Evolutionary conservation across 1,140 invertebrate species (phyloP), one percentile per base, ranked within the genome.

Genomic region (Eupristina koningsbergeri): DNA sequence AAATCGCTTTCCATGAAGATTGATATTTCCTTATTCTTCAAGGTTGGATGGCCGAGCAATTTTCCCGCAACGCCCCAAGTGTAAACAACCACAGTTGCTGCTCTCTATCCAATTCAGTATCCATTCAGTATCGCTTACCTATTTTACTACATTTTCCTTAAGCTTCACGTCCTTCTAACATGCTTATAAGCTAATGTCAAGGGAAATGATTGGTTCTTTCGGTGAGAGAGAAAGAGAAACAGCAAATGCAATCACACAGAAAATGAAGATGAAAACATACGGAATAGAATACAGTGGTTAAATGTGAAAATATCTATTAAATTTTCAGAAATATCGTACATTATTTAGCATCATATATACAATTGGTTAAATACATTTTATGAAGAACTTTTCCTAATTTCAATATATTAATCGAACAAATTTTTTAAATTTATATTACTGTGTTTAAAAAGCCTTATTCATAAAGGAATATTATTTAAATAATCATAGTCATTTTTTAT

Each of bases 11-110:
- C 34, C 39, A 77, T 64, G 26, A 64, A 77, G 81, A 69, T 77
- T 67, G 81, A 83, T 83, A 83, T 69, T 82, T 82, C 58, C 58
- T 82, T 83, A 83, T 76, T 83, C 74, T 77, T 83, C 81, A 50
- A n/a, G n/a, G n/a, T 64, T 36, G 63, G 36, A 47, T 58, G 34
- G 45, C 41, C 17, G 47, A 73, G 41, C 69, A 75, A 81, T 80
- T 86, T 83, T 83, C 45, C 63, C 31, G 34, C 36, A 29, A 36
- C 75, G 39, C 31, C 31, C n/a, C 64, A 31, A 53, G 63, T 83
- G 63, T 77, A 83, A 83, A 83, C 34, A 83, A 45, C 34, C 22
- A 7, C n/a, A 9, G 53, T 17, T 58, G 13, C 50, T 22, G 29
- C 58, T 64, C 19, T 73, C 36, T 63, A 61, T 64, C 53, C 53